Conservation (phyloP, 2,888 invertebrate genomes). For the Gymnocheta viridis region DNA sequence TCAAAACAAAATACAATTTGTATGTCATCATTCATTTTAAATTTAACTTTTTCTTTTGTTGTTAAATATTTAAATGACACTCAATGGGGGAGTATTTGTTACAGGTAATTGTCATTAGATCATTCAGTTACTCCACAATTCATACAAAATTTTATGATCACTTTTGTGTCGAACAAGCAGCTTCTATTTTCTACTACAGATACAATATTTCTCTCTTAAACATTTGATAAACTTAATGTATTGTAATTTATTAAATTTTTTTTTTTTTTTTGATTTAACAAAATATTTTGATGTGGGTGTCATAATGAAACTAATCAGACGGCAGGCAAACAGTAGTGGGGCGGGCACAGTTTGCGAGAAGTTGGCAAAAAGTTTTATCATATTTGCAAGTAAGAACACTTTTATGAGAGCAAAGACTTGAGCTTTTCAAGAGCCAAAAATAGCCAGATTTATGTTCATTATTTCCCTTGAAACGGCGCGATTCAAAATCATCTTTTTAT, state of each 20-base stretch:
- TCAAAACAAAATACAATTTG: background rate
- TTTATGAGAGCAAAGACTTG: background rate
- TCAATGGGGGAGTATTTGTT: slow-evolving; percentile 29
- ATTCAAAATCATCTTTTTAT: too few species aligned
- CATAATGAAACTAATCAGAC: background rate
- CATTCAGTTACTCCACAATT: slow-evolving; percentile 14
- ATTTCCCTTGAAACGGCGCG: too few species aligned
- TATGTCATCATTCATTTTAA: slow-evolving; percentile 27
- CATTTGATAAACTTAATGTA: slow-evolving; percentile 3
- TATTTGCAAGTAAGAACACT: background rate
- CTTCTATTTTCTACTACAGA: background rate
- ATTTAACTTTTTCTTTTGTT: background rate
- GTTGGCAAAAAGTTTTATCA: background rate
- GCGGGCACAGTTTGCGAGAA: background rate
- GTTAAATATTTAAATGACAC: background rate
- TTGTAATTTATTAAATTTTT: slow-evolving; percentile 28
- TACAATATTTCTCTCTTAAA: slow-evolving; percentile 4
- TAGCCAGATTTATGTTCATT: too few species aligned
- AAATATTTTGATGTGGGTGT: slow-evolving; percentile 24
- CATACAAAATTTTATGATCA: background rate
- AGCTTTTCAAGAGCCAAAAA: background rate
- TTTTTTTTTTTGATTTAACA: slow-evolving; percentile 11
- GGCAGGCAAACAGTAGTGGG: too few species aligned
- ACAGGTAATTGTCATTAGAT: slow-evolving; percentile 48
- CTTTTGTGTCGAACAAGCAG: background rate